Base-by-base conservation (phyloP, 2,888 invertebrate species). In the Ashinkailepas kermadecensis region DNA sequence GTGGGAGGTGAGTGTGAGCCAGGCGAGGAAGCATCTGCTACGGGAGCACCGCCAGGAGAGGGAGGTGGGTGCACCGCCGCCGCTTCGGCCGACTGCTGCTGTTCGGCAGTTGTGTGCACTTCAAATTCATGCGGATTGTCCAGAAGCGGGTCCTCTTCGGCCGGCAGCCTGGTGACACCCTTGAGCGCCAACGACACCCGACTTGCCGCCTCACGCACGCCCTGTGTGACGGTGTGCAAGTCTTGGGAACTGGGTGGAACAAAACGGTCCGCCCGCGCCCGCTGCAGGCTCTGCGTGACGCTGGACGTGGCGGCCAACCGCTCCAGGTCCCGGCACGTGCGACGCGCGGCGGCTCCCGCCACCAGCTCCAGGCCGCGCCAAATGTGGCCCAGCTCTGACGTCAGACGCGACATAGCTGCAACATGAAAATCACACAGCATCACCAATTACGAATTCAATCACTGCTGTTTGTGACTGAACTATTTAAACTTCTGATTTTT, bases 311-410 rank as follows among this genome's bases (percentile, higher is more conserved):
- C 74, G 13, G 74, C 54, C 8, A 54, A 21, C 21, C 74, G 54
- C 21, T 21, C 74, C 54, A 74, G 74, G 21, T 74, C 74, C 21
- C 9, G 21, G 9, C 56, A 23, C 54, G 74, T 21, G 8, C 54
- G 74, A 1, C 74, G 54, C 56, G 54, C 74, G 18, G 0, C 21
- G 0, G 74, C 74, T 11, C 39, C 21, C 12, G 21, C 74, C 56
- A 74, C 74, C 54, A 74, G 74, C 8, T 74, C 74, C 74, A 74
- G 54, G 56, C 74, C 74, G 3, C 74, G 74, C 74, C 74, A 74
- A 54, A 74, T 18, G 74, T 56, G 74, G 10, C 56, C 74, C 56
- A 74, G 54, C 56, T 74, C 74, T 3, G 74, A 74, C 15, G 65
- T 12, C 23, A 74, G 54, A 13, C 74, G 74, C 3, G 74, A 74